Evolutionary conservation across 64 coral and sea anemone species (phyloP).

Genomic region (Porites australiensis): DNA sequence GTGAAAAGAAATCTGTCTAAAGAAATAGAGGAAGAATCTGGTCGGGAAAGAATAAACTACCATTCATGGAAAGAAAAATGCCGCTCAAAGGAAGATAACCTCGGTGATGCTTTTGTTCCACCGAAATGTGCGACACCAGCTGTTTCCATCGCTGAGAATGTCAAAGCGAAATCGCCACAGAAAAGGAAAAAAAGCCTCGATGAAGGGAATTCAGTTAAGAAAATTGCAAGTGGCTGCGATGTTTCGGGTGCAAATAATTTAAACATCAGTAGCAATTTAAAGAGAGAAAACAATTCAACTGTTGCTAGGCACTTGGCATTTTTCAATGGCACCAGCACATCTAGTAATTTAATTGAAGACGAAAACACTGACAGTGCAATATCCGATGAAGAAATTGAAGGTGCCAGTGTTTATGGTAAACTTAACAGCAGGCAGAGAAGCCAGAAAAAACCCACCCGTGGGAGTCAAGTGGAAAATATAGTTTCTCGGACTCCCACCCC

Average conservation of each 20-base stretch:
- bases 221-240: neutral
- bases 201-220: constrained; percentile 22
- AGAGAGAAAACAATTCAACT: neutral
- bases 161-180: constrained; percentile 64
- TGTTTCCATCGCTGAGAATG: constrained; percentile 2
- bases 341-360: constrained; percentile 46
- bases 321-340: constrained; percentile 44
- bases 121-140: constrained; percentile 76
- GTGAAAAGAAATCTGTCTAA: constrained; percentile 51
- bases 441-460: constrained; percentile 26
- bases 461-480: constrained; percentile 51
- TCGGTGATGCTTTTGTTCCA: constrained; percentile 64
- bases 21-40: constrained; percentile 20
- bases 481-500: constrained; percentile 85
- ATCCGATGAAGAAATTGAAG: constrained; percentile 92
- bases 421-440: constrained; percentile 10
- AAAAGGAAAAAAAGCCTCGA: constrained; percentile 52
- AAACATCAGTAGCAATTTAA: neutral
- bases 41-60: neutral
- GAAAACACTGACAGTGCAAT: constrained; percentile 96
- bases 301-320: constrained; percentile 88
- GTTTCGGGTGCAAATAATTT: neutral
- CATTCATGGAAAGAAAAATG: neutral
- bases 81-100: neutral
- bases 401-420: constrained; percentile 31